Conservation (phyloP, 2,113 vertebrate genomes). For the Periophthalmus modestus region DNA sequence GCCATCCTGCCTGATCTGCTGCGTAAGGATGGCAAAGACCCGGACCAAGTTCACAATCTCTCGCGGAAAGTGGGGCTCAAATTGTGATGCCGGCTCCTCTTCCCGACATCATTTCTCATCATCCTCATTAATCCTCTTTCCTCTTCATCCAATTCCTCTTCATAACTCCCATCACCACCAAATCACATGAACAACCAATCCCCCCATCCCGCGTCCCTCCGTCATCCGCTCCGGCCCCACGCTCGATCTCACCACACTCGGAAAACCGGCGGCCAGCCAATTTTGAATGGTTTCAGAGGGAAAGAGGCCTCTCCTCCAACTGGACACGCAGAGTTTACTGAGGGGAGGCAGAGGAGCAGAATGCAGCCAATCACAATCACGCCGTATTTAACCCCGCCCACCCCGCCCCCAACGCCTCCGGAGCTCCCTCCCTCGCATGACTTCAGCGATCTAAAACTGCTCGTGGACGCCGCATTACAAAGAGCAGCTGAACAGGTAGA, state of each 20-base stretch:
- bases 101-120: slow-evolving; percentile 63
- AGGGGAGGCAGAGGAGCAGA: slow-evolving; percentile 63
- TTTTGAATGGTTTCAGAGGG: slow-evolving; percentile 65
- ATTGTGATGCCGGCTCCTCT: slow-evolving; percentile 56
- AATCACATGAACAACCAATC: slow-evolving; percentile 16
- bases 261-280: slow-evolving; percentile 76
- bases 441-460: slow-evolving; percentile 90
- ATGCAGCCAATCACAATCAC: slow-evolving; percentile 28
- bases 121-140: slow-evolving; percentile 57
- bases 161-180: slow-evolving; percentile 24
- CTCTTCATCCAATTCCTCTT: slow-evolving; percentile 35
- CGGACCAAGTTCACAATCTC: slow-evolving; percentile 93
- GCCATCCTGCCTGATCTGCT: slow-evolving; percentile 93
- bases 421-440: slow-evolving; percentile 86
- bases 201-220: slow-evolving; percentile 70
- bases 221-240: slow-evolving; percentile 71
- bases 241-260: slow-evolving; percentile 73
- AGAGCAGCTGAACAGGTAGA: slow-evolving; percentile 88
- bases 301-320: slow-evolving; percentile 71
- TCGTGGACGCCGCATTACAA: slow-evolving; percentile 89
- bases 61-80: slow-evolving; percentile 83
- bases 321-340: slow-evolving; percentile 69
- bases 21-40: slow-evolving; percentile 93
- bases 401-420: slow-evolving; percentile 86
- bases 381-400: slow-evolving; percentile 90